Evolutionary conservation across 2,113 vertebrate genomes (phyloP), one percentile per base, ranked within the genome.

Genomic region (Galeopterus variegatus): DNA sequence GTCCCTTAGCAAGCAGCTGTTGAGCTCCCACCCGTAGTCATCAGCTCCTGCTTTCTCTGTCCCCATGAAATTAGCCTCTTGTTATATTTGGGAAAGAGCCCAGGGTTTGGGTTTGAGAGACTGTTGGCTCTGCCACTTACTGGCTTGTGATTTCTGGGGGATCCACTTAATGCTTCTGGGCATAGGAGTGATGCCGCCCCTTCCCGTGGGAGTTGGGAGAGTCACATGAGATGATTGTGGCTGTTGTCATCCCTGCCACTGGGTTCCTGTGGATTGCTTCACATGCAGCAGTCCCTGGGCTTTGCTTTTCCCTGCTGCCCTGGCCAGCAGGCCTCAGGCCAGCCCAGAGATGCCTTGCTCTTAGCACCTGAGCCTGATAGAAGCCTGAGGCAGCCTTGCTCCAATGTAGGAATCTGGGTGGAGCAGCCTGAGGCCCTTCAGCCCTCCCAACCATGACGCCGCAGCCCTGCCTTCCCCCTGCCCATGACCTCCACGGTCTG

Each of bases 271-370:
- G 5, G 14, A 6, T 3, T 0, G 5, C 60, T 28, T 14, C 19
- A 3, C 11, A 0, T 10, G 2, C 17, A 1, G 18, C 0, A 0
- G 18, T 28, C 15, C 60, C 88, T 72, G 62, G 2, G 1, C 58
- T 58, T 33, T n/a, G 76, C 50, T 36, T 45, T 82, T 60, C 31
- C 62, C 36, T 48, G 45, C 64, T 26, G 24, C 41, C 73, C 60
- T 19, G 48, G 62, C 19, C 36, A 3, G 24, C 3, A 2, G n/a
- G 11, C 79, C 83, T 72, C 54, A 1, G 1, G 18, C 15, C 17
- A 56, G 17, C 83, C 41, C 50, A 6, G 33, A 60, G 33, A 15
- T 2, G 11, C n/a, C 69, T 14, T 17, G 54, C 26, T 33, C 0
- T 50, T 23, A 24, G 24, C 26, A 19, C 60, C 50, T 3, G 0